Conservation (phyloP, 2,797 vertebrate genomes). For the Hydrophis major region DNA sequence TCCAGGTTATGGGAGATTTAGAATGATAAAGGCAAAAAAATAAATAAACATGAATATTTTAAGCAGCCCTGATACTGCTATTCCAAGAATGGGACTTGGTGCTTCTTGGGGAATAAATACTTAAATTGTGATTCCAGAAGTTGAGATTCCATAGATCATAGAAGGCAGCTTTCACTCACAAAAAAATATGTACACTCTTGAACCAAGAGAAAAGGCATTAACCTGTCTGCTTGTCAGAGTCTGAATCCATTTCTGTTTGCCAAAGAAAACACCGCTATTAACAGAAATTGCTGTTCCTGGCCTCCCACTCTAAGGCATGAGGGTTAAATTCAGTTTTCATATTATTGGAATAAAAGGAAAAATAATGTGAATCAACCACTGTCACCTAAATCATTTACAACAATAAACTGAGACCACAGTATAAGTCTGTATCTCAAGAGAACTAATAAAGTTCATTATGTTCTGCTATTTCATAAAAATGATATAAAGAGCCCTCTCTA, state of each 20-base stretch:
- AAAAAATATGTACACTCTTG: constrained; percentile 35
- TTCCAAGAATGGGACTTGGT: not conserved
- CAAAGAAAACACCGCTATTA: constrained; percentile 44
- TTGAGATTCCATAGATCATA: constrained; percentile 34
- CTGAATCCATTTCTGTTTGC: constrained; percentile 61
- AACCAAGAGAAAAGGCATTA: constrained; percentile 56
- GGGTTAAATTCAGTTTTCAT: constrained; percentile 67
- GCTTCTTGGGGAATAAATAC: constrained; percentile 19
- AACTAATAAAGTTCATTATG: constrained; percentile 63
- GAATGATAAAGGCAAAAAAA: constrained; percentile 23
- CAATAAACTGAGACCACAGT: constrained; percentile 70
- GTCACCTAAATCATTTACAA: constrained; percentile 76
- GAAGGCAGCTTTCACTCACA: constrained; percentile 51
- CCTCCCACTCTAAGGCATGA: constrained; percentile 56
- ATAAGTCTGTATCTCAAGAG: constrained; percentile 63
- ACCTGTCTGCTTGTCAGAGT: constrained; percentile 60
- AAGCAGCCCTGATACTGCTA: constrained; percentile 35
- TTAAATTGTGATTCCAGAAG: constrained; percentile 44
- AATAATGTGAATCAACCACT: constrained; percentile 66
- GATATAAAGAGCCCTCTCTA: constrained; percentile 58
- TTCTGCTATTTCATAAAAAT: constrained; percentile 63
- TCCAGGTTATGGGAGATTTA: not conserved
- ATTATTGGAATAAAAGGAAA: constrained; percentile 66
- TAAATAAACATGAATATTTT: not conserved
- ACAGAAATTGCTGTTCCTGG: constrained; percentile 61